Conservation (phyloP, 2,113 vertebrate genomes). For the Propithecus coquereli region DNA sequence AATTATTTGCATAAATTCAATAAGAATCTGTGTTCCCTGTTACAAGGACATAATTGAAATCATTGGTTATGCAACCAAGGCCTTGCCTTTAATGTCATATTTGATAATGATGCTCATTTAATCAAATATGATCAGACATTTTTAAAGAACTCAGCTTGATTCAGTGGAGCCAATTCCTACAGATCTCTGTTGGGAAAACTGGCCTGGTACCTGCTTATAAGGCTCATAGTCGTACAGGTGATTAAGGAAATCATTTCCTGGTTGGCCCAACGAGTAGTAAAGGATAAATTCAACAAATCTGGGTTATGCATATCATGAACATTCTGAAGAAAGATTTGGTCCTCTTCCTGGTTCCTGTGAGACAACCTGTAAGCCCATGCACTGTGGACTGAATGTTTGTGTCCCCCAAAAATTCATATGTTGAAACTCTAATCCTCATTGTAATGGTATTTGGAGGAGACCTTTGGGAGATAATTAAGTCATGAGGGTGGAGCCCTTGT, state of each 20-base stretch:
- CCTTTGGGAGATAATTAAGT: background rate
- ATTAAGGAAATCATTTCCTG: background rate
- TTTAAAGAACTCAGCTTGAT: background rate
- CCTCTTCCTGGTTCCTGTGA: background rate
- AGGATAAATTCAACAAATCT: background rate
- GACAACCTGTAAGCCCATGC: background rate
- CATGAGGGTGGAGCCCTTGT: too few species aligned
- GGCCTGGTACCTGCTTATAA: background rate
- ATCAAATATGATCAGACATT: background rate
- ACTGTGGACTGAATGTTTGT: background rate
- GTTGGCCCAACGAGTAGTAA: background rate
- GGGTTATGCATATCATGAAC: background rate
- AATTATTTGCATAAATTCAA: background rate
- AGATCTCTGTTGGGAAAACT: background rate
- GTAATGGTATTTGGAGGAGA: background rate
- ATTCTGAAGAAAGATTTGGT: background rate
- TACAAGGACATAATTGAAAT: background rate
- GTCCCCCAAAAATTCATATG: background rate
- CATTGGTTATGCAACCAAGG: background rate
- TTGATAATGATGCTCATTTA: background rate
- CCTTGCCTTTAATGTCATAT: background rate
- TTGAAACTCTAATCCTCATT: background rate
- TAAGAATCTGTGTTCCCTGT: background rate
- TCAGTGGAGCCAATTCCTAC: background rate
- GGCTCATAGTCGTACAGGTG: background rate